These are phyloP conservation scores for Eristalis tenax DNA, from an alignment of 2,888 invertebrate species.

Conservation along the genomic window DNA sequence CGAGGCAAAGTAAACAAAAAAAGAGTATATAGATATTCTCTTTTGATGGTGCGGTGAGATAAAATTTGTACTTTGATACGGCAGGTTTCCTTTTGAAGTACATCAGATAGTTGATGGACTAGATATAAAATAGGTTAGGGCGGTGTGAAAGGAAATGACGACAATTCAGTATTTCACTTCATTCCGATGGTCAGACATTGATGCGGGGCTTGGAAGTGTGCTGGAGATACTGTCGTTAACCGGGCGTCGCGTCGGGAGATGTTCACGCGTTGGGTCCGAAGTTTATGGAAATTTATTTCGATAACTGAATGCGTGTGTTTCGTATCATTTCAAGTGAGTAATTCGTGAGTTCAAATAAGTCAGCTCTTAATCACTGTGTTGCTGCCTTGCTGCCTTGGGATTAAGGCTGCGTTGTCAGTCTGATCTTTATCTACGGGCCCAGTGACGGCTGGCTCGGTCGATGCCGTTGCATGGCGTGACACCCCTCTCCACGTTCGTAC, in stretches of 20 bases:
- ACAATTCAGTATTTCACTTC: constrained; percentile 18
- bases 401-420: no score
- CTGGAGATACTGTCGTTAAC: neutral
- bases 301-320: neutral
- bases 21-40: neutral
- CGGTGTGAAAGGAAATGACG: constrained; percentile 40
- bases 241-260: neutral
- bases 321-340: neutral
- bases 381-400: neutral
- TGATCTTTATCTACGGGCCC: no score
- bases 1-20: neutral
- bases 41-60: constrained; percentile 29
- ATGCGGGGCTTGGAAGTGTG: neutral
- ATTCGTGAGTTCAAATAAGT: neutral
- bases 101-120: constrained; percentile 44
- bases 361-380: neutral
- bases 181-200: neutral
- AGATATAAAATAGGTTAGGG: constrained; percentile 43
- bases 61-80: constrained; percentile 44
- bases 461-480: no score
- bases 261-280: constrained; percentile 21
- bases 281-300: constrained; percentile 10
- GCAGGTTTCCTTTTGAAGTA: constrained; percentile 39
- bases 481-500: no score
- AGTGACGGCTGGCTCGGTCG: no score